These are phyloP conservation scores for Euspilapteryx auroguttella DNA, from an alignment of 2,888 invertebrate species.

Conservation along the genomic window DNA sequence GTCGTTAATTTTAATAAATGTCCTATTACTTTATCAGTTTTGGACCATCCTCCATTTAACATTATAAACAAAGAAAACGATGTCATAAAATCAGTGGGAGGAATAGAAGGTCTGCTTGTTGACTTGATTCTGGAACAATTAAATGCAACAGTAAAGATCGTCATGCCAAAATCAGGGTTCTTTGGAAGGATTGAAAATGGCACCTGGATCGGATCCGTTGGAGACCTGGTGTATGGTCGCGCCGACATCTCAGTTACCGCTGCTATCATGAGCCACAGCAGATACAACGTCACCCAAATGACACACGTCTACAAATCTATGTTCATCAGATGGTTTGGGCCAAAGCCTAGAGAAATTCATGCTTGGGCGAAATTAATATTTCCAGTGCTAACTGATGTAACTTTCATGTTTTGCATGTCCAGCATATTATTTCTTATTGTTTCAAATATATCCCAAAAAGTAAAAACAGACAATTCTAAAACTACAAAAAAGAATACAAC, in stretches of 20 bases:
- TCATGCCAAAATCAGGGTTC: neutral
- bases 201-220: conserved; percentile 7
- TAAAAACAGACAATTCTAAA: conserved; percentile 1
- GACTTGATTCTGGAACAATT: neutral
- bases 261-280: conserved; percentile 12
- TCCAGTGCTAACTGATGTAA: conserved; percentile 17
- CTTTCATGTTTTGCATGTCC: conserved; percentile 13
- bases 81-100: conserved; percentile 13
- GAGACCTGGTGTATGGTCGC: conserved; percentile 14
- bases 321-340: conserved; percentile 22
- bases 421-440: conserved; percentile 13
- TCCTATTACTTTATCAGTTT: conserved; percentile 15
- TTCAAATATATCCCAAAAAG: conserved; percentile 6
- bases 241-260: conserved; percentile 21
- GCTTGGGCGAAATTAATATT: conserved; percentile 20
- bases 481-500: conserved; percentile 6
- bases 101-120: conserved; percentile 17
- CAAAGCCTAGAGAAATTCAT: conserved; percentile 17
- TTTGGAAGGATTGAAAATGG: neutral
- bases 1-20: conserved; percentile 25
- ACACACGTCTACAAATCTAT: conserved; percentile 15
- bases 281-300: conserved; percentile 15
- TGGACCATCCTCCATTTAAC: conserved; percentile 15
- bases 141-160: neutral
- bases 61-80: conserved; percentile 12